phyloP scores from a whole-genome alignment of 2,113 vertebrate genomes.

The Fregata magnificens region DNA sequence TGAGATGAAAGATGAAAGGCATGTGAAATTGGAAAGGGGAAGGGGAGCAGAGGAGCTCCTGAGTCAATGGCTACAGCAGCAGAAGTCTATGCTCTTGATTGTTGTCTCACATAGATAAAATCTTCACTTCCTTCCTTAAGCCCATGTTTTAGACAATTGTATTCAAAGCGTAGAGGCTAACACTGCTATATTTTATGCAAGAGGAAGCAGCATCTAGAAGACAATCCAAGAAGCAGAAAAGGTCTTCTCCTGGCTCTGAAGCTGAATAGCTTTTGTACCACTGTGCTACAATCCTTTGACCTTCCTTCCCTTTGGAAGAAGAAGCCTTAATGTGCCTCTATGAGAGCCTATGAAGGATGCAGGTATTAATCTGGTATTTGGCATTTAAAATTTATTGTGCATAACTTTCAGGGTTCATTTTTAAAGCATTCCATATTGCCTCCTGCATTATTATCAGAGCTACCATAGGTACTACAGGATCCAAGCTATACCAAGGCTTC shows the following conservation, averaged over 20 bases:
- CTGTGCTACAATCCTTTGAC: background rate
- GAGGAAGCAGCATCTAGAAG: background rate
- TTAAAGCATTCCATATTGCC: background rate
- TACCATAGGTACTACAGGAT: background rate
- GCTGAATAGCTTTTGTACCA: background rate
- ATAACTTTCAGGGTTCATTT: background rate
- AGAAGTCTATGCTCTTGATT: background rate
- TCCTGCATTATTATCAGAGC: background rate
- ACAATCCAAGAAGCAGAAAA: background rate
- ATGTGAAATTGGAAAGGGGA: background rate
- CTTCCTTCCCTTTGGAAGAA: background rate
- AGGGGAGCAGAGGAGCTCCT: background rate
- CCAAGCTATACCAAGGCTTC: background rate
- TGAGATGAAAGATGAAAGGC: background rate
- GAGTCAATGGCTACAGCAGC: background rate
- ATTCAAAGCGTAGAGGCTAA: background rate
- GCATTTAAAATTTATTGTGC: background rate
- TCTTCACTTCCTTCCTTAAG: background rate
- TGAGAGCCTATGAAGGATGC: background rate
- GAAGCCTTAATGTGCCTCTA: background rate
- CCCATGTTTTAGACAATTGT: background rate
- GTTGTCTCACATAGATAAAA: background rate
- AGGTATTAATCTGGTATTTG: background rate
- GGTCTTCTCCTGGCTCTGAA: background rate
- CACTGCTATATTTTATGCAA: background rate